A percentile compares a stretch with the other conserved stretches of the same genome.
Conservation (phyloP, 2,797 vertebrate species). For the Typhlichthys eigenmanni region DNA sequence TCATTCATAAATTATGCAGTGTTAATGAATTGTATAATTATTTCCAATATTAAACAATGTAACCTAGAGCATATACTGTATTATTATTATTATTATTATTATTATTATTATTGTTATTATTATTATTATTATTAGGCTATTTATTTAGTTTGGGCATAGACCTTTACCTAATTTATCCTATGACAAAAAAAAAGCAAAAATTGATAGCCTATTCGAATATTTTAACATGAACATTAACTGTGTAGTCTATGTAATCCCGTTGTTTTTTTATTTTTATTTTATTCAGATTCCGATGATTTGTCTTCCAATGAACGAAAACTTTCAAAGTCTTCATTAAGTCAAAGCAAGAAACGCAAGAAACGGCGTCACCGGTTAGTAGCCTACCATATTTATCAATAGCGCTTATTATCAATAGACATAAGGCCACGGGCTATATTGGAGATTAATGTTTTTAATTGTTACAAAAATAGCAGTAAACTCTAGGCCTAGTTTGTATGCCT, state of each 20-base stretch:
- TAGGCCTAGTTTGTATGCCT: too few species aligned
- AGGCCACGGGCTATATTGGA: too few species aligned
- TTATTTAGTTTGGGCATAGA: background rate
- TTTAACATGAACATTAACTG: background rate
- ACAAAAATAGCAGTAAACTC: too few species aligned
- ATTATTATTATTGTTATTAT: constrained; percentile 5
- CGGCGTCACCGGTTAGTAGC: constrained; percentile 88
- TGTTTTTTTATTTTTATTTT: constrained; percentile 16
- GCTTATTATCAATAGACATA: too few species aligned
- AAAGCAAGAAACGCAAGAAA: constrained; percentile 98
- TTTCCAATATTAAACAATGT: background rate
- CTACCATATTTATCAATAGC: constrained; percentile 9
- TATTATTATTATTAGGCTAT: background rate
- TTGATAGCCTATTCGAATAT: background rate
- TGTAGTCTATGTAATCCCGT: background rate
- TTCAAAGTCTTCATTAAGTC: constrained; percentile 89
- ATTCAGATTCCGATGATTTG: constrained; percentile 93
- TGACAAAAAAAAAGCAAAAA: background rate
- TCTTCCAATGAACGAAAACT: constrained; percentile 93
- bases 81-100: background rate
- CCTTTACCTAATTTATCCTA: background rate
- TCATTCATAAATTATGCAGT: background rate
- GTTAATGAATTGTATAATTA: background rate
- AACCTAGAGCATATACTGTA: background rate
- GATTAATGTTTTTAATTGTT: too few species aligned